A percentile compares a stretch with the other conserved stretches of the same genome.
phyloP scores from a whole-genome alignment of 2,797 vertebrate species.

The Falco biarmicus region DNA sequence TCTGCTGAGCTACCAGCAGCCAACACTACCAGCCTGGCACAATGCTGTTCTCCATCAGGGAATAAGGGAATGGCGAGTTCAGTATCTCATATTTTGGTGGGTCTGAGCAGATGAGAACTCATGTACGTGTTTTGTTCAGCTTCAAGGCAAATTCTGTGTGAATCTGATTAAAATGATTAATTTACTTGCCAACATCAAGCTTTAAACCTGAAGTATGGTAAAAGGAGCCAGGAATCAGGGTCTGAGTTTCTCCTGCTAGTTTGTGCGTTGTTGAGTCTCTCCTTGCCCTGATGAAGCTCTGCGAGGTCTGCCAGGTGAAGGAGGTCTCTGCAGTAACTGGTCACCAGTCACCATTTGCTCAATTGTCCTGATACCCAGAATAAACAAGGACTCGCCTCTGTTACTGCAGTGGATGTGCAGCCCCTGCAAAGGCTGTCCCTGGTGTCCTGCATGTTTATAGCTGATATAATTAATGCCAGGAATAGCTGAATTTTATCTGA shows the following conservation, averaged over 20 bases:
- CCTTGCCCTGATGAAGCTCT: neutral
- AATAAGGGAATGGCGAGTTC: neutral
- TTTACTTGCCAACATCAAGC: neutral
- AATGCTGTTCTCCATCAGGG: neutral
- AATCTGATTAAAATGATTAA: neutral
- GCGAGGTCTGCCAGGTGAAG: neutral
- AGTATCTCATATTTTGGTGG: neutral
- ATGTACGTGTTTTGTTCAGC: neutral
- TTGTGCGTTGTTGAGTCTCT: neutral
- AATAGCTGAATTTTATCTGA: slow-evolving; percentile 16
- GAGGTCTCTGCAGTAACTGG: neutral
- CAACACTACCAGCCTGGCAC: neutral
- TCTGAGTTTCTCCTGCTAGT: neutral
- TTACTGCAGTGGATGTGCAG: neutral
- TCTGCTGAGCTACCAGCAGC: neutral
- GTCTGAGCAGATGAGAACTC: neutral
- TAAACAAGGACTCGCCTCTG: neutral
- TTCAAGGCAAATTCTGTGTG: neutral
- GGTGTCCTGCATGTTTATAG: neutral
- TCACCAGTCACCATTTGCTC: neutral
- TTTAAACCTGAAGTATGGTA: neutral
- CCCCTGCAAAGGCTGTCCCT: slow-evolving; percentile 22
- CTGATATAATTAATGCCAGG: slow-evolving; percentile 12
- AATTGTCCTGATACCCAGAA: neutral
- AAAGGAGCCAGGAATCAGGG: neutral